Percentiles rank a stretch among this genome's conserved stretches.
These are phyloP conservation scores for Hyposmocoma kahamanoa DNA, from an alignment of 1,140 invertebrate species.

Conservation along the genomic window DNA sequence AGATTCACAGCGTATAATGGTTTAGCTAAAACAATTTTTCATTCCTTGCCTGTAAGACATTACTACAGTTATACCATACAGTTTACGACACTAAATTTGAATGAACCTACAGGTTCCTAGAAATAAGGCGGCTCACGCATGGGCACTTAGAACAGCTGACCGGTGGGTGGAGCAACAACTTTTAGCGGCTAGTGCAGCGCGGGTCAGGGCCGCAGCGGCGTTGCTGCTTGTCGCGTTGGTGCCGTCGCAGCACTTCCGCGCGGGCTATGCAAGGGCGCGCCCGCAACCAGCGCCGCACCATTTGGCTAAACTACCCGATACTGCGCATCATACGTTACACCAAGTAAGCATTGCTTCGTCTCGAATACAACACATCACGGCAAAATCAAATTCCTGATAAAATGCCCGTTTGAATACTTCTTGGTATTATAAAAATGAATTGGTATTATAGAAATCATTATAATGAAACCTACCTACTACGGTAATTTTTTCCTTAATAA, in stretches of 20 bases:
- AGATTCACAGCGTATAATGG: no score
- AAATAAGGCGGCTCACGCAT: conserved; percentile 91
- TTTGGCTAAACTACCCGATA: conserved; percentile 69
- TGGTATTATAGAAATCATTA: no score
- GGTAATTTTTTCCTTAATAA: no score
- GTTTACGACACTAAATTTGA: no score
- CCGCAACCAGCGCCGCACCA: conserved; percentile 70
- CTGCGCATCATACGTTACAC: conserved; percentile 87
- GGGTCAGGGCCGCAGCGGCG: conserved; percentile 89
- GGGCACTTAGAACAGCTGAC: conserved; percentile 90
- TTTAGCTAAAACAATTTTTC: no score
- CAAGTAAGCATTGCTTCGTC: conserved; percentile 61
- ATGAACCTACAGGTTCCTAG: conserved; percentile 77
- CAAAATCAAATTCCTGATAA: no score
- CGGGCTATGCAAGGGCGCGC: conserved; percentile 78
- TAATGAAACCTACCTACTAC: no score
- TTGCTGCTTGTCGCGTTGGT: conserved; percentile 91
- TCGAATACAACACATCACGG: background rate
- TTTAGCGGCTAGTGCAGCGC: conserved; percentile 87
- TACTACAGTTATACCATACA: no score
- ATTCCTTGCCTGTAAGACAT: no score
- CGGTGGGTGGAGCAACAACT: conserved; percentile 93
- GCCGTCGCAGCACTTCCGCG: conserved; percentile 89
- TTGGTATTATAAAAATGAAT: no score
- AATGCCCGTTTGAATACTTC: no score